Conservation (phyloP, 2,888 invertebrate species). For the Petrolisthes manimaculis region DNA sequence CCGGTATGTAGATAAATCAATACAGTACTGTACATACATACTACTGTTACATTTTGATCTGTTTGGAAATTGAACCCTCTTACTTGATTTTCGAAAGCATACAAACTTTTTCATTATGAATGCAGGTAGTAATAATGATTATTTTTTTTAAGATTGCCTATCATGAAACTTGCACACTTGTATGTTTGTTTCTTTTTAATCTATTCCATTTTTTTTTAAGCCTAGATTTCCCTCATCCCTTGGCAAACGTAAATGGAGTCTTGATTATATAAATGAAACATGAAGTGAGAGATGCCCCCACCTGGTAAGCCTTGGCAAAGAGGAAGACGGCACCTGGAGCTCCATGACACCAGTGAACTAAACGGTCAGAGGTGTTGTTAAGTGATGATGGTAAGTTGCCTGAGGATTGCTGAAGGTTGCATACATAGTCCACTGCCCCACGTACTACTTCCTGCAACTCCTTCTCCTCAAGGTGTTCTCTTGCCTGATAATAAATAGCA, state of each 20-base stretch:
- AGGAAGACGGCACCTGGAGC: constrained; percentile 82
- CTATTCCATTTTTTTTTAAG: no score
- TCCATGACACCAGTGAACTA: constrained; percentile 96
- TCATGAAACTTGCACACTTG: no score
- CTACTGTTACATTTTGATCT: no score
- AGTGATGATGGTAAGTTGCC: constrained; percentile 69
- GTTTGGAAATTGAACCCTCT: no score
- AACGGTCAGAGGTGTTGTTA: constrained; percentile 78
- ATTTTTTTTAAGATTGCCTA: no score
- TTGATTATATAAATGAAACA: neutral
- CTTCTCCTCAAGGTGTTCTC: constrained; percentile 52
- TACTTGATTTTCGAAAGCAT: no score
- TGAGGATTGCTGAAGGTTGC: constrained; percentile 69
- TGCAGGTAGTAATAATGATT: no score
- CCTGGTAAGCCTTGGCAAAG: constrained; percentile 77
- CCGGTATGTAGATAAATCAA: neutral
- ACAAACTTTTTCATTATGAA: no score
- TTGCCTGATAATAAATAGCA: constrained; percentile 32
- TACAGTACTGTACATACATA: neutral
- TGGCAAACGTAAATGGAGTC: no score
- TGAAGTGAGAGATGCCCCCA: constrained; percentile 68
- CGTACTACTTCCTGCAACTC: constrained; percentile 68
- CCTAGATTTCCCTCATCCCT: no score
- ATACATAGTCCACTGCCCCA: constrained; percentile 71
- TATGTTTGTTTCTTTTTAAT: no score